A percentile compares a stretch with the other conserved stretches of the same genome.
phyloP scores from a whole-genome alignment of 2,797 vertebrate species.

The Megalops cyprinoides region DNA sequence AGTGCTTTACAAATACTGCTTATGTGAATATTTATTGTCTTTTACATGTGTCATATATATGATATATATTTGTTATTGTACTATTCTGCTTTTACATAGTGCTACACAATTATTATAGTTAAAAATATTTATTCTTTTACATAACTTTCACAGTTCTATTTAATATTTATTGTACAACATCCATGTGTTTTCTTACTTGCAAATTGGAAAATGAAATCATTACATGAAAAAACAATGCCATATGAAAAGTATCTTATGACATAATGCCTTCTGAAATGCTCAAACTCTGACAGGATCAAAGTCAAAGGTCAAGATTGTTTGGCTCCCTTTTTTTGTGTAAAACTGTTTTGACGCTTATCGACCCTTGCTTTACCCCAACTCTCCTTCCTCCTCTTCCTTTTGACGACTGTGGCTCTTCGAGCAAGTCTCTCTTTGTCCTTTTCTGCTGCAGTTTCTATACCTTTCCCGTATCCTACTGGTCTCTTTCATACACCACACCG shows the following conservation, averaged over 20 bases:
- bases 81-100: no score
- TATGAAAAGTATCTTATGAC: background rate
- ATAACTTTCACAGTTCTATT: no score
- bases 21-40: no score
- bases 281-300: background rate
- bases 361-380: background rate
- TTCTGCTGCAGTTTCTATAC: slow-evolving; percentile 17
- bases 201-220: background rate
- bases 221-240: no score
- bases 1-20: no score
- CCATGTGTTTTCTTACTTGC: no score
- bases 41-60: background rate
- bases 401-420: background rate
- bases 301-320: slow-evolving; percentile 15
- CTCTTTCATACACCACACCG: background rate
- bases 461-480: background rate
- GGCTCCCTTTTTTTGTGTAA: background rate
- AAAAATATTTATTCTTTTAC: no score
- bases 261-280: background rate
- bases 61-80: no score
- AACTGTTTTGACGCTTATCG: background rate
- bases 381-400: background rate
- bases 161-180: no score
- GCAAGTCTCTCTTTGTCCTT: background rate
- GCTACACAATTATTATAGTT: no score